Evolutionary conservation across 2,797 vertebrate species (phyloP).

Genomic region (Erpetoichthys calabaricus): DNA sequence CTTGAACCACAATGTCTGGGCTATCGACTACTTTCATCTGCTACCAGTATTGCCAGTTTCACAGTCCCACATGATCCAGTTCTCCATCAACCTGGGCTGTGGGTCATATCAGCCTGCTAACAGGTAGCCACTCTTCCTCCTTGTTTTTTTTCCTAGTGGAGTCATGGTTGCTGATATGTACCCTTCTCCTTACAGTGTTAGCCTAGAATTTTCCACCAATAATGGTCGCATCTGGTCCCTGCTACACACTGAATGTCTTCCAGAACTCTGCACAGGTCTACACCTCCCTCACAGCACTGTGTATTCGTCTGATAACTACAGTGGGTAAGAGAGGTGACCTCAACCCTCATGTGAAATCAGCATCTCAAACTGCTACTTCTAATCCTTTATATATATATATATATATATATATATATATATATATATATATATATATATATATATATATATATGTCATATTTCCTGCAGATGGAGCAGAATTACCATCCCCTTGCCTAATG

Average conservation of each 20-base stretch:
- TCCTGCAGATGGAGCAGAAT: slow-evolving; percentile 80
- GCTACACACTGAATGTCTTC: slow-evolving; percentile 84
- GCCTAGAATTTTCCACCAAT: slow-evolving; percentile 88
- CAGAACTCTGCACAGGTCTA: slow-evolving; percentile 79
- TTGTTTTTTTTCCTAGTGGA: neutral
- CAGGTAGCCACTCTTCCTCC: slow-evolving; percentile 52
- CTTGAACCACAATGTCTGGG: slow-evolving; percentile 72
- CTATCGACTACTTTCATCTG: slow-evolving; percentile 85
- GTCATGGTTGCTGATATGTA: neutral
- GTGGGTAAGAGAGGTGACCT: slow-evolving; percentile 54
- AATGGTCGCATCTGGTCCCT: slow-evolving; percentile 87
- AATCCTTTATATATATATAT: neutral
- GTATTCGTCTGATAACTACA: slow-evolving; percentile 95
- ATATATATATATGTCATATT: slow-evolving; percentile 21
- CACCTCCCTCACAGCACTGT: slow-evolving; percentile 89
- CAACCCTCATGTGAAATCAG: neutral
- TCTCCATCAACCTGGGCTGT: slow-evolving; percentile 93
- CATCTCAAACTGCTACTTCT: neutral
- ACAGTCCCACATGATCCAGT: slow-evolving; percentile 85
- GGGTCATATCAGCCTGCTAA: slow-evolving; percentile 90
- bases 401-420: neutral
- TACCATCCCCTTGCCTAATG: slow-evolving; percentile 83
- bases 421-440: slow-evolving; percentile 4
- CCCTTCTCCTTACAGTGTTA: slow-evolving; percentile 48
- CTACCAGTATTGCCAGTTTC: slow-evolving; percentile 76